Evolutionary conservation across 2,797 vertebrate species (phyloP).

Genomic region (Pelochelys cantorii): DNA sequence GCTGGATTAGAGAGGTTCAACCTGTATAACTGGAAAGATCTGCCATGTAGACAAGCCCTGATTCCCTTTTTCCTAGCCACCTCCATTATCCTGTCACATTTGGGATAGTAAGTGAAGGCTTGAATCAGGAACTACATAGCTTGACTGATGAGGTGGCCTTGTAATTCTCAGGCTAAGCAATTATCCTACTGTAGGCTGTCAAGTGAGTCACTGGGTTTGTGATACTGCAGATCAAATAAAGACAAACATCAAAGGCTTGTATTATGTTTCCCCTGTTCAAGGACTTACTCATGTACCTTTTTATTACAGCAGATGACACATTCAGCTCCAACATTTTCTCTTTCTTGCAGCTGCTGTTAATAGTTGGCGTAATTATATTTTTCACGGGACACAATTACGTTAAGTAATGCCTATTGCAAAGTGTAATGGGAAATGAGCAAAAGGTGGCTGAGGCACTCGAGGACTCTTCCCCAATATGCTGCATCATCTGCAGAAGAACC

Average conservation of each 20-base stretch:
- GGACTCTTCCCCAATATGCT: not conserved
- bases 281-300: constrained; percentile 69
- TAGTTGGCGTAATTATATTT: constrained; percentile 70
- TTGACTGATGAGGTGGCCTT: constrained; percentile 55
- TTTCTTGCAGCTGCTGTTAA: constrained; percentile 56
- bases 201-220: constrained; percentile 69
- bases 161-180: constrained; percentile 68
- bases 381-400: constrained; percentile 44
- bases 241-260: constrained; percentile 71
- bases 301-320: constrained; percentile 68
- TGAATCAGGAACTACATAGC: constrained; percentile 52
- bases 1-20: too few relatives aligned
- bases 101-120: constrained; percentile 64
- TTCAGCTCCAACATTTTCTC: constrained; percentile 48
- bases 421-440: constrained; percentile 31
- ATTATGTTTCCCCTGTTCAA: constrained; percentile 70
- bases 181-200: constrained; percentile 61
- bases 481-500: not conserved
- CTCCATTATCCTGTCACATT: constrained; percentile 68
- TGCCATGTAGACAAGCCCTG: constrained; percentile 5
- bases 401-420: constrained; percentile 61
- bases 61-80: constrained; percentile 41
- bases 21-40: not conserved
- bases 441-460: not conserved
- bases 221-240: constrained; percentile 70